Evolutionary conservation across 2,888 invertebrate species (phyloP).

Genomic region (Thera obeliscata): DNA sequence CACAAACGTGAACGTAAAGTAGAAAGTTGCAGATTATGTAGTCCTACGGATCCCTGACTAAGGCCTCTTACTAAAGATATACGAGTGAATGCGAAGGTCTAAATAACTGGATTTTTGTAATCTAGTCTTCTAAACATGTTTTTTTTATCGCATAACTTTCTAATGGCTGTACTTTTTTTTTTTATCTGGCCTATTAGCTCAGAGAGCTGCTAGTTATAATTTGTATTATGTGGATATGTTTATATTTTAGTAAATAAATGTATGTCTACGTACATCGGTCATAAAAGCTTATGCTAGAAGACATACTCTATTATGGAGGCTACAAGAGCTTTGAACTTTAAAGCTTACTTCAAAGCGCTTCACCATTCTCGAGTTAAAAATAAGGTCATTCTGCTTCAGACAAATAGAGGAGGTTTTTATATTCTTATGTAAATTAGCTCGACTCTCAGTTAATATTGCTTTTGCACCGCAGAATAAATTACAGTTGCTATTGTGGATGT

Average conservation of each 20-base stretch:
- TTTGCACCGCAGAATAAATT: slow-evolving; percentile 45
- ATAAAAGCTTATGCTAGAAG: background rate
- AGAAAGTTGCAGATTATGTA: slow-evolving; percentile 49
- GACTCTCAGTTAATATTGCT: slow-evolving; percentile 52
- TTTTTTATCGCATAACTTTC: background rate
- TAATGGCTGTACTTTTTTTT: background rate
- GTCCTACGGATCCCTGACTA: slow-evolving; percentile 30
- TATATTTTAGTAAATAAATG: too few species aligned
- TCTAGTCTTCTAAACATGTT: background rate
- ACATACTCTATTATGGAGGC: background rate
- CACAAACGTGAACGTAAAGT: slow-evolving; percentile 47
- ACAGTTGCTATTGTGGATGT: slow-evolving; percentile 12
- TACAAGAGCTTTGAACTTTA: background rate
- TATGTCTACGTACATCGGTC: background rate
- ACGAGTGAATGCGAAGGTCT: background rate
- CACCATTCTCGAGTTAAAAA: slow-evolving; percentile 6
- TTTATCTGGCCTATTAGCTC: too few species aligned
- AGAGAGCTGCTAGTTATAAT: too few species aligned
- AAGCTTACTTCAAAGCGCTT: background rate
- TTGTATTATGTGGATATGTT: too few species aligned
- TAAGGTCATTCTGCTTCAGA: slow-evolving; percentile 21
- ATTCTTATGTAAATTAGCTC: slow-evolving; percentile 61
- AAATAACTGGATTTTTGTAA: background rate
- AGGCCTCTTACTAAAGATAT: background rate
- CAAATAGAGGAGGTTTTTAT: slow-evolving; percentile 53